Base-by-base conservation (phyloP, 2,888 invertebrate species). In the Emmelina monodactyla region DNA sequence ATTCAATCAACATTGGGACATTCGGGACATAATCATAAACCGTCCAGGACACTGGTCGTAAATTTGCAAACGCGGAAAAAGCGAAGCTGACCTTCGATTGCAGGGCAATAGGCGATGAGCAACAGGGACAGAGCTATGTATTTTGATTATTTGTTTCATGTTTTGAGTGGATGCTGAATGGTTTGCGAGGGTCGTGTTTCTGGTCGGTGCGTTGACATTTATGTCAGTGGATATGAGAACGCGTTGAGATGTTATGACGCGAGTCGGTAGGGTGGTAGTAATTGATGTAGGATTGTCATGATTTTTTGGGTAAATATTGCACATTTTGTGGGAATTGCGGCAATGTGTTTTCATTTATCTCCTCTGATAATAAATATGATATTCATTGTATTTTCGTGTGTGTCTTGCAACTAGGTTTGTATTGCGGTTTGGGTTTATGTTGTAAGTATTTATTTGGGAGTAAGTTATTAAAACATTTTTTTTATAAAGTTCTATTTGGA, bases 11-110 rank as follows among this genome's bases (percentile, higher is more conserved):
- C 67, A 66, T 59, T 51, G 54, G 71, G 60, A 69, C 66, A 76
- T 75, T 59, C 51, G 54, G 71, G 60, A 69, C 66, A 76, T 75
- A 72, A 75, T 76, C 75, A 72, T 79, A 76, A 78, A 76, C 52
- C 51, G 60, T 59, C 55, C 59, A 60, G 55, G 61, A 60, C 63
- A 62, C 62, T 46, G 50, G 58, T 61, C 66, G 62, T 73, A 75
- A 73, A 75, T 67, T 66, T 59, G 47, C 58, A 60, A 25, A 25
- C 49, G 56, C 56, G 54, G 53, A 51, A 43, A 45, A 45, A 51
- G 45, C 51, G 52, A 43, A 37, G 44, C 44, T 43, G 42, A 15
- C 31, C 31, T 10, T 14, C 14, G n/a, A 11, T 9, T 14, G 6
- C 14, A 7, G 15, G 4, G 11, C 15, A 14, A 31, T n/a, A 9